Evolutionary conservation across 2,888 invertebrate genomes (phyloP), one percentile per base, ranked within the genome.

Genomic region (Poecilobothrus nobilitatus): DNA sequence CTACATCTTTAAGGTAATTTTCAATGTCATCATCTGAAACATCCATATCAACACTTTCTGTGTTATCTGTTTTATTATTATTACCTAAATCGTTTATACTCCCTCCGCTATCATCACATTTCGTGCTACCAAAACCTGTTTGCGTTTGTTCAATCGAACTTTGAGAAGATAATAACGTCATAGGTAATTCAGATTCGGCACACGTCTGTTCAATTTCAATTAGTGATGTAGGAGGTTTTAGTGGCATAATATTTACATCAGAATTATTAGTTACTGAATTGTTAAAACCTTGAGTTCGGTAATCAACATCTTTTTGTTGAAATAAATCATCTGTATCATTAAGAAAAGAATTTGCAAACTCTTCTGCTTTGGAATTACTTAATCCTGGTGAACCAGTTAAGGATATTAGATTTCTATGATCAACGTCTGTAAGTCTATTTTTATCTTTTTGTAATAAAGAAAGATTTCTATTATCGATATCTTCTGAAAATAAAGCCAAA

Each of bases 41-140:
- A 73, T 93, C 93, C 92, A 93, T 93, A 73, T 94, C 93, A 70
- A 92, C 89, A 77, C 89, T 90, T 76, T 91, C 90, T 5, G 90
- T 89, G 76, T 90, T 91, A 75, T 91, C 91, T 15, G 86, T 79
- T 0, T 85, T 85, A 66, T 80, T 80, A 44, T 44, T 53, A 53
- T 6, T 53, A 15, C 5, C 15, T 53, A 53, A 18, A 15, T 53
- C 53, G 2, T 53, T 53, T 6, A 6, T 18, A 3, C 18, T 15
- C 18, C 53, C 53, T 53, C 44, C 44, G 37, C 77, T 77, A 67
- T 27, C 12, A 15, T 22, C 27, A n/a, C 70, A 69, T 61, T 44
- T 34, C 27, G 27, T 27, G 27, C 27, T 27, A 27, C 12, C 37
- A 66, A 67, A 65, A 66, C 67, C 69, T 64, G 70, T 76, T 69